Percentiles rank a stretch among this genome's conserved stretches.
These are phyloP conservation scores for Aulostomus chinensis DNA, from an alignment of 2,797 vertebrate genomes.

Conservation along the genomic window DNA sequence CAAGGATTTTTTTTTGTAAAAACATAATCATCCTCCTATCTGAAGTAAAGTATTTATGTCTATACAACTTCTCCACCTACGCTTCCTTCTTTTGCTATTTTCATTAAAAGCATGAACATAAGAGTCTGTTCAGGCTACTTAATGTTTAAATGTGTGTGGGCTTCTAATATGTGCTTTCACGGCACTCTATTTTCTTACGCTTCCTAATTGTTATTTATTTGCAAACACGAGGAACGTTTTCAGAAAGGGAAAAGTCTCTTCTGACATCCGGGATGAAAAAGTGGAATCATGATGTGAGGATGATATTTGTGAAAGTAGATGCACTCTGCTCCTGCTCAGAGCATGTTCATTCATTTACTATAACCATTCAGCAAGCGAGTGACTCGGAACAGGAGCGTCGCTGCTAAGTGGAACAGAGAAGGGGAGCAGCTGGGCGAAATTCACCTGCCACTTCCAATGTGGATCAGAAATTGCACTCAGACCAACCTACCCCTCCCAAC, in stretches of 20 bases:
- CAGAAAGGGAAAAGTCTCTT: constrained; percentile 43
- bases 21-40: too few relatives aligned
- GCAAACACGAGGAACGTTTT: constrained; percentile 5
- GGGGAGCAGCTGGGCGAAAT: constrained; percentile 78
- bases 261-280: constrained; percentile 23
- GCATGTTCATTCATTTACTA: constrained; percentile 80
- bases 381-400: constrained; percentile 55
- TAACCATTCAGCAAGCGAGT: constrained; percentile 53
- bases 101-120: constrained; percentile 19
- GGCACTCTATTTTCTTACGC: constrained; percentile 28
- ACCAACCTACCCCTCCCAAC: constrained; percentile 47
- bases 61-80: constrained; percentile 17
- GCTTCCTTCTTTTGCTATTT: constrained; percentile 22
- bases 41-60: too few relatives aligned
- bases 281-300: constrained; percentile 53
- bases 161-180: constrained; percentile 1
- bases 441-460: constrained; percentile 83
- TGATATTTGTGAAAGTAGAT: constrained; percentile 73
- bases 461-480: constrained; percentile 74
- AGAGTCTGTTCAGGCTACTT: constrained; percentile 2
- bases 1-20: too few relatives aligned
- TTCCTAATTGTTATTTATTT: constrained; percentile 20
- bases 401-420: constrained; percentile 74
- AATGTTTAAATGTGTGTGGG: constrained; percentile 4
- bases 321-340: constrained; percentile 55